A percentile compares a stretch with the other conserved stretches of the same genome.
These are phyloP conservation scores for Darevskia mixta DNA, from an alignment of 2,797 vertebrate species.

Conservation along the genomic window DNA sequence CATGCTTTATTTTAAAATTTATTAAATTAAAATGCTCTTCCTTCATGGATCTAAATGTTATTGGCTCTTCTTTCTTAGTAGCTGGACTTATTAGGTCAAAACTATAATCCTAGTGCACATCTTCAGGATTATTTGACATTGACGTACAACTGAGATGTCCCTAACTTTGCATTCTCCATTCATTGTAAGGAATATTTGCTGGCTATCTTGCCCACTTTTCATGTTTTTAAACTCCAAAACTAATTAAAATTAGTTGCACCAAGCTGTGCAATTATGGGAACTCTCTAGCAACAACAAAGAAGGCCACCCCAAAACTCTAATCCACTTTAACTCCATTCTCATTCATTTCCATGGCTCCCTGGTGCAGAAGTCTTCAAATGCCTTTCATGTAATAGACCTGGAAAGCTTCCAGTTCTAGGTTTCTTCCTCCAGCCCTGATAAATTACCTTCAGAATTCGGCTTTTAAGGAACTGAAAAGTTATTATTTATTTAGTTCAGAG, in stretches of 20 bases:
- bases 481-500: background rate
- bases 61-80: background rate
- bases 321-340: background rate
- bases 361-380: background rate
- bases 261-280: constrained; percentile 3
- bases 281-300: background rate
- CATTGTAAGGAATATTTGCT: background rate
- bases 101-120: background rate
- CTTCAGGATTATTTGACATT: background rate
- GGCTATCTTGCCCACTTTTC: background rate
- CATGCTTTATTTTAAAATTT: background rate
- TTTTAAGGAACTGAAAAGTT: background rate
- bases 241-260: background rate
- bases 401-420: background rate
- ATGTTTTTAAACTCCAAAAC: background rate
- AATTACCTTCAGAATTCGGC: background rate
- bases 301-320: background rate
- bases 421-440: background rate
- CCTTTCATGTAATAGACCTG: background rate
- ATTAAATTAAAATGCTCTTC: background rate
- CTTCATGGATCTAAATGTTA: background rate
- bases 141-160: background rate
- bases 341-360: background rate
- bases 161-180: background rate
- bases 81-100: background rate